Percentiles rank a stretch among this genome's conserved stretches.
These are phyloP conservation scores for Agonopterix heracliana DNA, from an alignment of 2,888 invertebrate genomes.

Conservation along the genomic window DNA sequence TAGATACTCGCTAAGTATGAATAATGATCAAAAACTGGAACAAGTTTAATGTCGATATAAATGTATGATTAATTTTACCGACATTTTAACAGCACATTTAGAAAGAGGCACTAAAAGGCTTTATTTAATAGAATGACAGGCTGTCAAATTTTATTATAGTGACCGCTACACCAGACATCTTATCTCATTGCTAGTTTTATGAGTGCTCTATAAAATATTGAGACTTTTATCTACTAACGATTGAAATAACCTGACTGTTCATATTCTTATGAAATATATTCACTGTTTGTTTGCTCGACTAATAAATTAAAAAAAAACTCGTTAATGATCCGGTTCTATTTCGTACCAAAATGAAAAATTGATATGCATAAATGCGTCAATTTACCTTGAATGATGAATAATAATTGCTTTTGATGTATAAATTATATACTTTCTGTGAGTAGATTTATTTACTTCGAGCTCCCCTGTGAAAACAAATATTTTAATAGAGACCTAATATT, in stretches of 20 bases:
- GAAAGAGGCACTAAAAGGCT: conserved; percentile 32
- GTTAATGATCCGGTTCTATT: conserved; percentile 54
- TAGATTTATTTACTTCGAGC: conserved; percentile 52
- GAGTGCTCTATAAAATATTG: conserved; percentile 65
- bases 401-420: conserved; percentile 51
- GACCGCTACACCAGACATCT: conserved; percentile 33
- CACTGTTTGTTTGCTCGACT: conserved; percentile 48
- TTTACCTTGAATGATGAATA: conserved; percentile 69
- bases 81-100: conserved; percentile 23
- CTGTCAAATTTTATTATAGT: conserved; percentile 63
- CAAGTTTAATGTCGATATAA: conserved; percentile 5
- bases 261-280: conserved; percentile 64
- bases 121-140: conserved; percentile 47
- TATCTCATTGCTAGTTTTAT: conserved; percentile 54
- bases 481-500: conserved; percentile 38
- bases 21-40: conserved; percentile 4
- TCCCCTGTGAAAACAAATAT: conserved; percentile 39
- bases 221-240: conserved; percentile 60
- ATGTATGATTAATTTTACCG: conserved; percentile 9
- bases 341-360: conserved; percentile 60
- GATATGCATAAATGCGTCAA: conserved; percentile 56
- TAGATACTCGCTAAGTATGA: not conserved
- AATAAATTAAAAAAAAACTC: conserved; percentile 56
- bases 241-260: conserved; percentile 54
- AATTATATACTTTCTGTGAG: conserved; percentile 58